These are phyloP conservation scores for Campylomormyrus tamandua DNA, from an alignment of 2,113 vertebrate genomes.

Conservation along the genomic window DNA sequence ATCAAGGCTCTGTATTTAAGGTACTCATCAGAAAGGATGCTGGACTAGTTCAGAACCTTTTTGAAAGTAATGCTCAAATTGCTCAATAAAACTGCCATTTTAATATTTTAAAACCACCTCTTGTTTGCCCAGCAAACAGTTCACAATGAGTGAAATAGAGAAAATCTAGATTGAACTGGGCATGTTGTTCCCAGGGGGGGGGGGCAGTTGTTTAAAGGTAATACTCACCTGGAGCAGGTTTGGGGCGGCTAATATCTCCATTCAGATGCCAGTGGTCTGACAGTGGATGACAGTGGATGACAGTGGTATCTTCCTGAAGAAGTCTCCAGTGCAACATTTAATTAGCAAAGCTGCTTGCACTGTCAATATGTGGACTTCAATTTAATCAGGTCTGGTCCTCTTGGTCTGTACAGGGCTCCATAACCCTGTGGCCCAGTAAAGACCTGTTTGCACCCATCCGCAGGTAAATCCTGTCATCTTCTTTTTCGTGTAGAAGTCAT, in stretches of 20 bases:
- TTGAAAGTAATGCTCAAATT: not conserved
- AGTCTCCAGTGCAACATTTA: not conserved
- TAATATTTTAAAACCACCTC: not conserved
- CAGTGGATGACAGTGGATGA: not conserved
- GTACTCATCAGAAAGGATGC: not conserved
- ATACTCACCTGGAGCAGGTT: not conserved
- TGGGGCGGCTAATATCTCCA: not conserved
- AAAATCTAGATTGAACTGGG: not conserved
- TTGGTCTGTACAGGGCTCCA: not conserved
- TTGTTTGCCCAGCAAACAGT: not conserved
- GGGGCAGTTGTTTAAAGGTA: not conserved
- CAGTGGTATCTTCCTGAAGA: not conserved
- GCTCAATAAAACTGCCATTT: not conserved
- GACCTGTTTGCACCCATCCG: not conserved
- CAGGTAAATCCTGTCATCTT: not conserved
- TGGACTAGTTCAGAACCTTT: not conserved
- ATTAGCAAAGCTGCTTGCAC: not conserved
- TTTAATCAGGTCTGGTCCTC: not conserved
- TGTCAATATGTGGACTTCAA: not conserved
- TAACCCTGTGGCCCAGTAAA: not conserved
- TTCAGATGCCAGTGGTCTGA: not conserved
- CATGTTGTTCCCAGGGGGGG: not conserved
- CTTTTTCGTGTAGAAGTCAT: not conserved
- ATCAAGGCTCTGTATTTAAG: not conserved
- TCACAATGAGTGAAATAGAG: not conserved